Percentiles rank a stretch among this genome's conserved stretches.
These are phyloP conservation scores for Limnothrissa miodon DNA, from an alignment of 2,113 vertebrate species.

Conservation along the genomic window DNA sequence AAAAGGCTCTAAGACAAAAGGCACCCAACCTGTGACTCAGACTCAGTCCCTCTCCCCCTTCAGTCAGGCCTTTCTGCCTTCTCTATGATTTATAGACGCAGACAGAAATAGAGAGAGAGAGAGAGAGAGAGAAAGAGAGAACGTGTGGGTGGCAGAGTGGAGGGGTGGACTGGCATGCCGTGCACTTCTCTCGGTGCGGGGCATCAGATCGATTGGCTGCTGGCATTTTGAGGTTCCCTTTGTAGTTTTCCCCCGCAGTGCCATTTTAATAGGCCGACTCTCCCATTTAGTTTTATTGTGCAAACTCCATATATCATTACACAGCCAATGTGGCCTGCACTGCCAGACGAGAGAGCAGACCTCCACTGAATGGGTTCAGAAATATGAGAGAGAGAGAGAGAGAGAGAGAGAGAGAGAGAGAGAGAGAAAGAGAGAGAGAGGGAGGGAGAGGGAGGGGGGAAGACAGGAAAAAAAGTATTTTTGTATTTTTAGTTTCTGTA, in stretches of 20 bases:
- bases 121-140: background rate
- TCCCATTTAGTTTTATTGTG: slow-evolving; percentile 65
- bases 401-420: no score
- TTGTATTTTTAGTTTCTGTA: slow-evolving; percentile 48
- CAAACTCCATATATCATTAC: slow-evolving; percentile 69
- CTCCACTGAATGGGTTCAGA: background rate
- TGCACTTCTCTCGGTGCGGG: slow-evolving; percentile 51
- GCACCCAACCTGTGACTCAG: no score
- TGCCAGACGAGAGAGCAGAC: slow-evolving; percentile 46
- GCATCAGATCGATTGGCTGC: slow-evolving; percentile 66
- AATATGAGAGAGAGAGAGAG: slow-evolving; percentile 16
- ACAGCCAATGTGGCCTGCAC: slow-evolving; percentile 57
- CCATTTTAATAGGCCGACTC: slow-evolving; percentile 63
- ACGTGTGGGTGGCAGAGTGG: slow-evolving; percentile 27
- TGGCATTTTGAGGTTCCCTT: slow-evolving; percentile 64
- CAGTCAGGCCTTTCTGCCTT: no score
- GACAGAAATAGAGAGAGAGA: background rate
- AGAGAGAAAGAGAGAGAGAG: no score
- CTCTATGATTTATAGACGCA: no score
- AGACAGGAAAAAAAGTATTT: slow-evolving; percentile 32
- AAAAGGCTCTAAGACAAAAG: no score
- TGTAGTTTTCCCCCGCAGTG: slow-evolving; percentile 52
- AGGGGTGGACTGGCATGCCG: slow-evolving; percentile 27
- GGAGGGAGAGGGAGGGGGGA: no score
- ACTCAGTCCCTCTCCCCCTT: no score